Base-by-base conservation (phyloP, 2,888 invertebrate genomes). In the Melinaea marsaeus region DNA sequence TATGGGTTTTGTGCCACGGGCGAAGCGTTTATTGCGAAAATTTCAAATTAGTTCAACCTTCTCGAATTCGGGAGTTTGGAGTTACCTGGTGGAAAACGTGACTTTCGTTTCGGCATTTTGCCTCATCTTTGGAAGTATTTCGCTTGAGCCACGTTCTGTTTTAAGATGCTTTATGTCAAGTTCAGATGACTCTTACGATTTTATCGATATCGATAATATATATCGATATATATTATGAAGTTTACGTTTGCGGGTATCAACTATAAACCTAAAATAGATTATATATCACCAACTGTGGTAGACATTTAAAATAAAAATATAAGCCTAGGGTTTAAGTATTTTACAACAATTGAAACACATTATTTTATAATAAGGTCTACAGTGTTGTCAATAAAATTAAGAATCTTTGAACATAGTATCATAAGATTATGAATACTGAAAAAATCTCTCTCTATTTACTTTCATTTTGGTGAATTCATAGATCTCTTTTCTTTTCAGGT, bases 401-500 rank as follows among this genome's bases (percentile, higher is more conserved):
- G 37, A 37, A 2, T 37, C 37, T 6, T 37, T 37, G 5, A 37
- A 37, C 7, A 37, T 7, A 37, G 37, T 37, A 37, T 37, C 3
- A 7, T 37, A 37, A 37, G 22, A 22, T 1, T 22, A 37, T 35
- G 5, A 37, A 37, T 37, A 37, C 4, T 37, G 7, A 37, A 7
- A 37, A 37, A 37, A 37, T 22, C 22, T 22, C 22, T 22, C 22
- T 22, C 22, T 22, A 22, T 42, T 42, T 9, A 42, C 9, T 9
- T 42, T 42, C 6, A 42, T 42, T 1, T 42, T 9, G 42, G 42
- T 42, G 9, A 9, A 42, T 76, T 71, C 42, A n/a, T 2, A 11
- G 34, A 7, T 37, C 72, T 70, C 73, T 75, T 42, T 71, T 86
- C 69, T 79, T 89, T 88, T 57, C 93, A 98, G 98, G 98, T 98